Base-by-base conservation (phyloP, 2,113 vertebrate genomes). In the Sturnus vulgaris region DNA sequence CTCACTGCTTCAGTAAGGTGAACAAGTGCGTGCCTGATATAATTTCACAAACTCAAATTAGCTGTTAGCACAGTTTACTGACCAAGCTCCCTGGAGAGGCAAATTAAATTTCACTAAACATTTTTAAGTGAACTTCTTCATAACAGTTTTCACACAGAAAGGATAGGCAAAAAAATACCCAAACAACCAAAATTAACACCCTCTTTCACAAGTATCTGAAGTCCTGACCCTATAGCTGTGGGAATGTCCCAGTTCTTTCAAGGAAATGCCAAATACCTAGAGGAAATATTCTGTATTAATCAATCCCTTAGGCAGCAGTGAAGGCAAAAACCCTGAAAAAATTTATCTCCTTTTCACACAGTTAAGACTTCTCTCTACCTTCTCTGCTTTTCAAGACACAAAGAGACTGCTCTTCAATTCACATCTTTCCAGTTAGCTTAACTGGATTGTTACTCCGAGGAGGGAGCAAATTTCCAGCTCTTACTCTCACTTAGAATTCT, bases 131-230 rank as follows among this genome's bases (percentile, higher is more conserved):
- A 71, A 16, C 1, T 12, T 91, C 81, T 81, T 42, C 18, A 5
- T 50, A 91, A 70, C 23, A 20, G 30, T 31, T 72, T 92, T 86
- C 44, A 90, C 30, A n/a, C 31, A 63, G 24, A 77, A 77, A 78
- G 5, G 8, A 4, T 12, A 4, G 15, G 7, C 1, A 4, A 21
- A 46, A 42, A 75, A 27, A 33, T 16, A 1, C 0, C 0, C 25
- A 22, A n/a, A 3, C 10, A 46, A 37, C 15, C 27, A 47, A 82
- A 91, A 71, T 19, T 47, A 60, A 56, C 8, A 76, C 4, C 0
- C 3, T 28, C 15, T 80, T 93, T 81, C 37, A 82, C 20, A 73
- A n/a, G 27, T 18, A 76, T 75, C 20, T 68, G 11, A 19, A 82
- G 13, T 53, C 42, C 46, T 65, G 39, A 64, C 17, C 16, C 59